Evolutionary conservation across 2,113 vertebrate species (phyloP).

Genomic region (Chloropsis hardwickii): DNA sequence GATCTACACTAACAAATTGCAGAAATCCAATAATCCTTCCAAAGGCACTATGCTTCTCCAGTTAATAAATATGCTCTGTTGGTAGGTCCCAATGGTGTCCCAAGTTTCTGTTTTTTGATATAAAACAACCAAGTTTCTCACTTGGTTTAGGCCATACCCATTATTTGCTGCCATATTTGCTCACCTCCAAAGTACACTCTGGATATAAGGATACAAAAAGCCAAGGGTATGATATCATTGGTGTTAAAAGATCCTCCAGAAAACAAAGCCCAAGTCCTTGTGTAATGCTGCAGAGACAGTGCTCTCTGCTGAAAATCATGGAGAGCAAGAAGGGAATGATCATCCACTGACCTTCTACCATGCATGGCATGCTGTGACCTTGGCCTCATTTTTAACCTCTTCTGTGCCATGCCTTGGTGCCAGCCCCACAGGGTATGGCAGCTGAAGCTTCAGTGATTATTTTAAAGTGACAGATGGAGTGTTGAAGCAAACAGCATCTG

Average conservation of each 20-base stretch:
- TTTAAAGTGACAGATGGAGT: conserved; percentile 50
- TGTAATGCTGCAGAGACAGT: background rate
- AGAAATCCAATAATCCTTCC: background rate
- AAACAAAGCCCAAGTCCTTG: background rate
- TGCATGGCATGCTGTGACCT: background rate
- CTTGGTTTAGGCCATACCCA: background rate
- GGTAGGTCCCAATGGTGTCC: background rate
- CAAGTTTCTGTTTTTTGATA: background rate
- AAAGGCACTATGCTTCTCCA: background rate
- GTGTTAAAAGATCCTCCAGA: background rate
- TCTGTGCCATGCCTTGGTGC: background rate
- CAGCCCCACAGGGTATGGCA: conserved; percentile 7
- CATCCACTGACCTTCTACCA: background rate
- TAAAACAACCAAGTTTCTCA: background rate
- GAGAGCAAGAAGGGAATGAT: background rate
- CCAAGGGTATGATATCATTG: accelerated
- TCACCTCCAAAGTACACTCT: background rate
- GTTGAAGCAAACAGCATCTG: conserved; percentile 59
- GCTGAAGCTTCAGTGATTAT: conserved; percentile 27
- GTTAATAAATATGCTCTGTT: background rate
- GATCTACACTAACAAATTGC: background rate
- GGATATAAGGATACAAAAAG: background rate
- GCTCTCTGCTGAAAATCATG: background rate
- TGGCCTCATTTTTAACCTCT: conserved; percentile 55
- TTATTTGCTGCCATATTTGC: background rate